Base-by-base conservation (phyloP, 2,113 vertebrate species). In the Eira barbara region DNA sequence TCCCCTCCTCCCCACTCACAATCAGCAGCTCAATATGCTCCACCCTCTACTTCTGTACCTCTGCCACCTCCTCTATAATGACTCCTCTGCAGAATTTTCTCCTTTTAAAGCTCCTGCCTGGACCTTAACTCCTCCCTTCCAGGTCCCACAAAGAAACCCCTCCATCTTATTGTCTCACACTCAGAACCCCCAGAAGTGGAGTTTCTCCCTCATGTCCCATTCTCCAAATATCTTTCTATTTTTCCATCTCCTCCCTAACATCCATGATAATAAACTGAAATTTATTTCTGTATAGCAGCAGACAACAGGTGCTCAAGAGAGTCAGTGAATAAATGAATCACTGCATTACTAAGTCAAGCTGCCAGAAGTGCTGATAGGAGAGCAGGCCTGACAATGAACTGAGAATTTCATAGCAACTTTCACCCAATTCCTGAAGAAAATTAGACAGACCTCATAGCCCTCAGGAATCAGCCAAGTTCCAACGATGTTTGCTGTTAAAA, bases 321-420 rank as follows among this genome's bases (percentile, higher is more conserved):
- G 55, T 83, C 6, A 4, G 49, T 81, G 80, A 96, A 91, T 89
- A 93, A 97, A 94, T 57, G 21, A 94, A 95, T 95, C 82, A 94
- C 63, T 42, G 42, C 12, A 89, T 63, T 67, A 69, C 55, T 71
- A 88, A 96, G 21, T 81, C 71, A 52, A 93, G 63, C 67, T 69
- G 34, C 71, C 86, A 79, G 81, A 59, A 74, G 49, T 29, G 6
- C 87, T 95, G 49, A 25, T 10, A 79, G 36, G 61, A 96, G 23
- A 95, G 83, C 29, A 88, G 9, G 7, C 29, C 76, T 80, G 86
- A 91, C 63, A 23, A 27, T 59, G 76, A 90, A 91, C 59, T 84
- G 78, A 93, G 63, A 97, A 95, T 95, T 93, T 93, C 74, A 76
- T 9, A 95, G 90, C 87, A 95, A 91, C 76, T 84, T 95, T 17